Evolutionary conservation across 2,797 vertebrate genomes (phyloP), one percentile per base, ranked within the genome.

Genomic region (Onychomys torridus): DNA sequence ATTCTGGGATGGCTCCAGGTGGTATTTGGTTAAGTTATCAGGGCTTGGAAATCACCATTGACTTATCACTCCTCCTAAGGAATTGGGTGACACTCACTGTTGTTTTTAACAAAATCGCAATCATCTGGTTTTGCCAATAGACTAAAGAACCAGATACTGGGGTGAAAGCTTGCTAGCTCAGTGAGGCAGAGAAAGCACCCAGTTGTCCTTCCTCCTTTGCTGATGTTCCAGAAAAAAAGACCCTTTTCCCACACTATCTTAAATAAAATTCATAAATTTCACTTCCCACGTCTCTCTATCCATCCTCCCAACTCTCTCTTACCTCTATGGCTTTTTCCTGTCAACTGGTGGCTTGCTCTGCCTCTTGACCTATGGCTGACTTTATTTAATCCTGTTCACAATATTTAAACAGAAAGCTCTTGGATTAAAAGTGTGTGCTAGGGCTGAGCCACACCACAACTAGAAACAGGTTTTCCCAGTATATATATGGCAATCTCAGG

Each of bases 11-110:
- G 85, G 61, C 14, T 27, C 34, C 11, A 32, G 65, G 6, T 40
- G 13, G 43, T 23, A 0, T 11, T 96, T 98, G 98, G 82, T 43
- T 59, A 25, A 34, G 0, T 61, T 49, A 87, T 14, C 2, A 32
- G 25, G 11, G 61, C 6, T 21, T 12, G 23, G 57, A 25, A 97
- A 98, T 98, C 78, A 99, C 99, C 75, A 27, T 92, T 97, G 32
- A 59, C 32, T 93, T 97, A 61, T 0, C 98, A 92, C 3, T 98
- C 97, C 21, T 97, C 91, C 95, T 99, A 99, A 99, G 98, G 98
- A 98, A 99, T 57, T 93, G 71, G 63, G 99, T 96, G 0, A 98
- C 63, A 0, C 98, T 17, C 67, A 69, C 34, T 69, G 67, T 19
- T 37, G 6, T 40, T 73, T 73, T 40, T 40, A 40, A 40, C 71